phyloP scores from a whole-genome alignment of 2,113 vertebrate genomes.

The Ctenomys sociabilis region DNA sequence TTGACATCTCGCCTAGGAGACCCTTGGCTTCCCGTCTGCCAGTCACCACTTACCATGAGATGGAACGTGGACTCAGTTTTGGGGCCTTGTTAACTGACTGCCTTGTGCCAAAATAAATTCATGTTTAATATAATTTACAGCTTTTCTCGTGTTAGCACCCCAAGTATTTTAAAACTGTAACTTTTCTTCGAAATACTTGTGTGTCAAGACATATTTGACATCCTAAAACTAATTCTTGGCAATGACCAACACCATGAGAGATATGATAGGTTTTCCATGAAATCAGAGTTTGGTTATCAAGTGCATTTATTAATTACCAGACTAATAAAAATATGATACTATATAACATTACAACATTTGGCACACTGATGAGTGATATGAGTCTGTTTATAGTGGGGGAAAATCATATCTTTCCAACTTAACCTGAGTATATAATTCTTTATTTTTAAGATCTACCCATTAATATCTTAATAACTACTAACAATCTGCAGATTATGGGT shows the following conservation, averaged over 20 bases:
- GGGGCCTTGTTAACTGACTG: not conserved
- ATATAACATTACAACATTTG: not conserved
- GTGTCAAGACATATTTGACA: not conserved
- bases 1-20: not conserved
- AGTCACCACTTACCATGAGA: not conserved
- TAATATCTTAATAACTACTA: not conserved
- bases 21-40: not conserved
- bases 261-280: not conserved
- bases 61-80: not conserved
- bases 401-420: not conserved
- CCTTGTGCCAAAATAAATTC: conserved; percentile 7
- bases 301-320: conserved; percentile 5
- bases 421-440: not conserved
- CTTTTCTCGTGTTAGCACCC: not conserved
- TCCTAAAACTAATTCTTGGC: not conserved
- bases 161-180: not conserved
- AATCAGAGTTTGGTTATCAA: not conserved
- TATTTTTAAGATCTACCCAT: not conserved
- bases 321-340: conserved; percentile 18
- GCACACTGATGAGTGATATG: not conserved
- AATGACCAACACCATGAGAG: not conserved
- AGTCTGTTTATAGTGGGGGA: not conserved
- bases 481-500: not conserved
- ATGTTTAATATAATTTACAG: not conserved
- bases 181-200: not conserved